Percentiles rank a stretch among this genome's conserved stretches.
Evolutionary conservation across 2,888 invertebrate species (phyloP).

Genomic region (Sussaba pulchella): DNA sequence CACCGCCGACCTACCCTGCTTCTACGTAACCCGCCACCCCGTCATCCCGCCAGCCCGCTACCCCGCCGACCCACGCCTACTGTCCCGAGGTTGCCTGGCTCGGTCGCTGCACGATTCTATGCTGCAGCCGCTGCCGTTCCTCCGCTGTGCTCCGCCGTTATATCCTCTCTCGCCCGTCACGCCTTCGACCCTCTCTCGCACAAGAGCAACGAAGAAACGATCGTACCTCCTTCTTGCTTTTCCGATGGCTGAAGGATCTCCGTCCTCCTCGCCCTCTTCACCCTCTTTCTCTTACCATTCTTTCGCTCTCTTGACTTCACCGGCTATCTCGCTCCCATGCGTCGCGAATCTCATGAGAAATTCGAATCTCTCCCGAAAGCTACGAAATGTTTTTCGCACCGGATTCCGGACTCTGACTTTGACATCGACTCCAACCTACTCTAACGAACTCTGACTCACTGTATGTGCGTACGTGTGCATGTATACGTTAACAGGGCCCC

Average conservation of each 20-base stretch:
- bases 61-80: slow-evolving; percentile 60
- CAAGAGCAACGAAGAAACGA: slow-evolving; percentile 33
- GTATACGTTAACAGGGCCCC: slow-evolving; percentile 76
- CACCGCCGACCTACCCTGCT: slow-evolving; percentile 45
- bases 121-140: slow-evolving; percentile 40
- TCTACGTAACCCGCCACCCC: slow-evolving; percentile 51
- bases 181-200: slow-evolving; percentile 62
- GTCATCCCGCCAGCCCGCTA: too few relatives aligned
- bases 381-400: slow-evolving; percentile 65
- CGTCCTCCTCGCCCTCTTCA: slow-evolving; percentile 47
- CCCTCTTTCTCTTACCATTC: slow-evolving; percentile 47
- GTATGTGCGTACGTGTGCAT: neutral
- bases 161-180: slow-evolving; percentile 64
- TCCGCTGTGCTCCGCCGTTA: slow-evolving; percentile 58
- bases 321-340: slow-evolving; percentile 42
- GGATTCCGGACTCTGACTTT: slow-evolving; percentile 17
- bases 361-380: slow-evolving; percentile 76
- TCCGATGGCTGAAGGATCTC: slow-evolving; percentile 56
- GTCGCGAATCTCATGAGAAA: slow-evolving; percentile 76
- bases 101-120: slow-evolving; percentile 68
- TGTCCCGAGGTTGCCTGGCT: slow-evolving; percentile 63
- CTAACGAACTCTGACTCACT: too few relatives aligned
- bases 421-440: neutral
- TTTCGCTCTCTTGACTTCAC: slow-evolving; percentile 64
- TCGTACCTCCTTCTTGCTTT: slow-evolving; percentile 62